Evolutionary conservation across 2,113 vertebrate genomes (phyloP), one percentile per base, ranked within the genome.

Genomic region (Rynchops niger): DNA sequence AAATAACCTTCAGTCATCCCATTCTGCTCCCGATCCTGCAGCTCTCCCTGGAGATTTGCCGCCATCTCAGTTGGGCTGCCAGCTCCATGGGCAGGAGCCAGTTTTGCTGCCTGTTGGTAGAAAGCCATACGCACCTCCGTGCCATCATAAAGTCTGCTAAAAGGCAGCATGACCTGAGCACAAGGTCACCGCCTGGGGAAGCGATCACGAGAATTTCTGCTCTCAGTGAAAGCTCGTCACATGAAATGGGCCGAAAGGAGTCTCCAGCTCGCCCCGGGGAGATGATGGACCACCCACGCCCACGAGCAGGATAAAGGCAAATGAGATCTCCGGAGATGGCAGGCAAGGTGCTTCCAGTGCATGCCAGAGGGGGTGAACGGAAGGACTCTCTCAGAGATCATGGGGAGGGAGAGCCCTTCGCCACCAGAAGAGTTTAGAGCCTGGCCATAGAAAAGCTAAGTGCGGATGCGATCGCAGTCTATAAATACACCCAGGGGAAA

Each of bases 401-500:
- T 0, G 0, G 52, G 26, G 43, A 82, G 18, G 73, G 47, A 93
- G 32, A 79, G 69, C 29, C 81, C 83, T 82, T 63, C 4, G 3
- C 56, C 61, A 74, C 69, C 40, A 79, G 61, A 87, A 87, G 55
- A 62, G 40, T 65, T 91, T 82, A 50, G 25, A 67, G 38, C 30
- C 47, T 55, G 34, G 63, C 10, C 1, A 71, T 62, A 36, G 27
- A 53, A 88, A 49, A 20, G 42, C 69, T 83, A 70, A 92, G 72
- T 76, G 59, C 6, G 4, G 91, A 86, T n/a, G 45, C 11, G 15
- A 81, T 70, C 0, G 9, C 50, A 29, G 36, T 20, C 85, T 89
- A 81, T 88, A 93, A 94, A 95, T 61, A 93, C 22, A 92, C 42
- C 38, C 43, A 21, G 21, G 42, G 66, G 86, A 87, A 86, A 91